These are phyloP conservation scores for Ramphastos sulfuratus DNA, from an alignment of 2,113 vertebrate species.

Conservation along the genomic window DNA sequence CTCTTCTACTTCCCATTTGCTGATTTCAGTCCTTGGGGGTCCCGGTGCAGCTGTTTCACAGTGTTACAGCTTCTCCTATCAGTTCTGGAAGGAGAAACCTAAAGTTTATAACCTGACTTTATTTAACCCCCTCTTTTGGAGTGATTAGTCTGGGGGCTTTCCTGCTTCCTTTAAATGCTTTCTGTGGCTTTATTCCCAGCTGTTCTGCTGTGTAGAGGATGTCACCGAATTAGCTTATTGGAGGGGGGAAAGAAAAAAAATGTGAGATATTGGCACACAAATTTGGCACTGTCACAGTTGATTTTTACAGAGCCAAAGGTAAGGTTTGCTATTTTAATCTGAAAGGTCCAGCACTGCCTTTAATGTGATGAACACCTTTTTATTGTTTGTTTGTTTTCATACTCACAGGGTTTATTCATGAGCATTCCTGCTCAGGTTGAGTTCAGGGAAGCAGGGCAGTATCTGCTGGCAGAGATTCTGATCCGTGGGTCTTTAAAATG, in stretches of 20 bases:
- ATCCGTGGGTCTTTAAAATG: neutral
- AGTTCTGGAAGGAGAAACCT: neutral
- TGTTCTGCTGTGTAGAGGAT: neutral
- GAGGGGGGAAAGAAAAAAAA: neutral
- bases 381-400: neutral
- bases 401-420: neutral
- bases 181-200: neutral
- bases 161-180: neutral
- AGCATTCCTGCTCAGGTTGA: neutral
- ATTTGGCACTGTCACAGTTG: neutral
- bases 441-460: neutral
- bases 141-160: neutral
- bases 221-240: neutral
- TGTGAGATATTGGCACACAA: neutral
- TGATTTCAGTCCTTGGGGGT: neutral
- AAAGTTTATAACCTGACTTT: neutral
- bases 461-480: neutral
- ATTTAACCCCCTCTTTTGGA: neutral
- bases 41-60: neutral
- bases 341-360: neutral
- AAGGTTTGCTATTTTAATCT: neutral
- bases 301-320: neutral
- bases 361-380: neutral
- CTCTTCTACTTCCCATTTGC: neutral
- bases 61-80: neutral